Percentiles rank a stretch among this genome's conserved stretches.
Conservation (phyloP, 2,797 vertebrate species). For the Acridotheres tristis region DNA sequence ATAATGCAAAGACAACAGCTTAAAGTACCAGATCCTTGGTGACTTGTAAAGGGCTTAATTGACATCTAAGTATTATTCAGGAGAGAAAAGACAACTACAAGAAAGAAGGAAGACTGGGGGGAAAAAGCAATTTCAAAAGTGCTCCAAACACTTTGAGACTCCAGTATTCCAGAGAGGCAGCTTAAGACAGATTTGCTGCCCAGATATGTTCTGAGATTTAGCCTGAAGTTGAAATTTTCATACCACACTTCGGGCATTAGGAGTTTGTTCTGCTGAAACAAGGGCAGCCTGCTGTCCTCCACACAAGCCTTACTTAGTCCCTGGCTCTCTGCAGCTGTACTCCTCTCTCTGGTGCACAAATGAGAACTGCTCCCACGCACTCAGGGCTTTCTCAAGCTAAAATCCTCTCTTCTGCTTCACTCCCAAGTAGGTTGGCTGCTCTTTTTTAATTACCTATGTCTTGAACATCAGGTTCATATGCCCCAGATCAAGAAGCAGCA, state of each 20-base stretch:
- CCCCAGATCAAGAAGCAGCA: not conserved
- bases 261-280: not conserved
- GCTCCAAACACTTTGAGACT: not conserved
- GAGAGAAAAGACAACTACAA: not conserved
- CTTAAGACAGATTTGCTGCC: not conserved
- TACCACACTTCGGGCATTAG: not conserved
- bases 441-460: not conserved
- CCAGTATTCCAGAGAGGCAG: not conserved
- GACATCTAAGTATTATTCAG: constrained; percentile 3
- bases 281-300: not conserved
- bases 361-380: not conserved
- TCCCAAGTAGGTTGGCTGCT: not conserved
- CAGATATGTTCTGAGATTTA: not conserved
- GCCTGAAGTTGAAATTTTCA: not conserved
- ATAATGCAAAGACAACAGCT: constrained; percentile 48
- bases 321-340: not conserved
- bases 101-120: not conserved
- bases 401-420: not conserved
- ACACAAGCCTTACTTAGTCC: not conserved
- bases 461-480: not conserved
- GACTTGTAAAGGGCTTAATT: constrained; percentile 54
- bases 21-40: constrained; percentile 23
- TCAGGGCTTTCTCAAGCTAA: not conserved
- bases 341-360: not conserved
- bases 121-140: not conserved